Percentiles rank a stretch among this genome's conserved stretches.
Conservation (phyloP, 2,113 vertebrate species). For the Malaclemys terrapin region DNA sequence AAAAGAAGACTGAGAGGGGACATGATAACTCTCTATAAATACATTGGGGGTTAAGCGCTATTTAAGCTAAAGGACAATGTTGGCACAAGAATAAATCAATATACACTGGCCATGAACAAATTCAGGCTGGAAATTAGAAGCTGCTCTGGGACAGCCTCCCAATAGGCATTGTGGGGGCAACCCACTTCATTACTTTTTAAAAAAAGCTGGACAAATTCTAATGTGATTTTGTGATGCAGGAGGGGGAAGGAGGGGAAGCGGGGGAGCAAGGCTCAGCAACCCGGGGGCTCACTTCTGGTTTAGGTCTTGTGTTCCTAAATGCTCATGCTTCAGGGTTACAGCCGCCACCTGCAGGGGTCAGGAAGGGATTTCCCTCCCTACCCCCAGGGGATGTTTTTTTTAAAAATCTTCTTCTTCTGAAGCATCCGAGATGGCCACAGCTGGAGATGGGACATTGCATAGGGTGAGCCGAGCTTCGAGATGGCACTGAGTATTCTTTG, state of each 20-base stretch:
- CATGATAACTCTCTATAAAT: too few species aligned
- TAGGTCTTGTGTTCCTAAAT: neutral
- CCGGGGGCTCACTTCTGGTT: neutral
- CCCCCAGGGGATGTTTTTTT: neutral
- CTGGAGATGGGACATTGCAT: neutral
- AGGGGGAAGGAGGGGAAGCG: too few species aligned
- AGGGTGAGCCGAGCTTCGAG: neutral
- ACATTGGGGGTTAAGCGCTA: neutral
- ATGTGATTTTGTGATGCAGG: too few species aligned
- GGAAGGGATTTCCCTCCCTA: neutral
- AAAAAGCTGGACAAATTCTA: neutral
- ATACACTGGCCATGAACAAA: neutral
- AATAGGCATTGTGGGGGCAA: neutral
- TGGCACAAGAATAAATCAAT: neutral
- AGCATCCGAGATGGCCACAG: neutral
- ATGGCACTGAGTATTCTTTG: neutral
- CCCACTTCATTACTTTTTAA: neutral
- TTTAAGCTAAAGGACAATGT: neutral
- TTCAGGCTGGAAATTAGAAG: neutral
- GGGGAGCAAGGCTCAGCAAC: neutral
- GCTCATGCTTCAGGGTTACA: neutral
- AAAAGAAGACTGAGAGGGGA: neutral
- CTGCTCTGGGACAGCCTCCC: neutral
- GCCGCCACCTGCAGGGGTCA: neutral
- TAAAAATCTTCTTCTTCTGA: neutral